Conservation (phyloP, 2,113 vertebrate genomes). For the Pelmatolapia mariae region DNA sequence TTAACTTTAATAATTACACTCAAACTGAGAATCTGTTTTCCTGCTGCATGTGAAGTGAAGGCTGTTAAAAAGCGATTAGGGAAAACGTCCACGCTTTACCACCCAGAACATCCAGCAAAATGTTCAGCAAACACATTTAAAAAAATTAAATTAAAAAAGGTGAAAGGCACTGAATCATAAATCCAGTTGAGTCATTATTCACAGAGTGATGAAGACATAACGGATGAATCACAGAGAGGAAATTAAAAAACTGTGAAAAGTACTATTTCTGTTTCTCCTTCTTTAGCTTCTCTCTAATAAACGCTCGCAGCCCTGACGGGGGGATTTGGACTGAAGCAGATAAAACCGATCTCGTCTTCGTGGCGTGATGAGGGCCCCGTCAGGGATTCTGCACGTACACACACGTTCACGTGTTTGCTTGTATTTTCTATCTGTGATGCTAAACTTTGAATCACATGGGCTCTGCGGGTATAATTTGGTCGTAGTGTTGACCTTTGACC, state of each 20-base stretch:
- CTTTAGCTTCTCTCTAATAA: neutral
- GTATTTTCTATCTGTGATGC: neutral
- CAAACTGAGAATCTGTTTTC: neutral
- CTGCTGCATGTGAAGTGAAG: neutral
- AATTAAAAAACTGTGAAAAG: neutral
- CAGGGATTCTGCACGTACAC: neutral
- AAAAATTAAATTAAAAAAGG: neutral
- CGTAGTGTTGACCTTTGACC: neutral
- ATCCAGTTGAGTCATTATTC: neutral
- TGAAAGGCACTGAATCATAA: neutral
- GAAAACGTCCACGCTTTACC: neutral
- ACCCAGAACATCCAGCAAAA: neutral
- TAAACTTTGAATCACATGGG: neutral
- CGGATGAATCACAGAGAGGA: neutral
- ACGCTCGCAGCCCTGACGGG: neutral
- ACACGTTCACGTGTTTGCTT: neutral
- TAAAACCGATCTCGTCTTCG: neutral
- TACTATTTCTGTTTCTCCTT: neutral
- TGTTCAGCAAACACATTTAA: neutral
- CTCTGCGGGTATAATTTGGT: neutral
- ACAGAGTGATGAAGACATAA: neutral
- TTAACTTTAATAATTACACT: constrained; percentile 1
- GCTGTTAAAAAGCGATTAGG: constrained; percentile 14
- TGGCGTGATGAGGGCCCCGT: neutral
- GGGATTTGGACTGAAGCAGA: neutral